phyloP scores from a whole-genome alignment of 2,113 vertebrate genomes.

The Sinocyclocheilus rhinocerous region DNA sequence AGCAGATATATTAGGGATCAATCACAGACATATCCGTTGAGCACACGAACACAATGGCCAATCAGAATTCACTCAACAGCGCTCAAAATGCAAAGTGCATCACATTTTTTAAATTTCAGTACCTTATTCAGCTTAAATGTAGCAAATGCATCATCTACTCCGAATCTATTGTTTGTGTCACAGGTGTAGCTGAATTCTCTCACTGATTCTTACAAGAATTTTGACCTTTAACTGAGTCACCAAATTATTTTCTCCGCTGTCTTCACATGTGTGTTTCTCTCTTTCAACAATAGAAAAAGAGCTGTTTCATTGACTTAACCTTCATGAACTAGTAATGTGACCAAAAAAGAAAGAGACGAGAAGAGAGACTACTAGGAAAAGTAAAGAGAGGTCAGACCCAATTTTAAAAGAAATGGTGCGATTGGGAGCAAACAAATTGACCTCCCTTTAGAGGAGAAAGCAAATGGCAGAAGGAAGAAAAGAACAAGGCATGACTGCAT shows the following conservation, averaged over 20 bases:
- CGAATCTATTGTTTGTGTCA: not conserved
- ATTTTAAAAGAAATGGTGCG: constrained; percentile 12
- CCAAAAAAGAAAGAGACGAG: constrained; percentile 53
- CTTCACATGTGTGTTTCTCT: not conserved
- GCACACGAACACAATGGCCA: too few species aligned
- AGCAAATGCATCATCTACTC: not conserved
- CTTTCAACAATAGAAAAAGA: not conserved
- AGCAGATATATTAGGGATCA: too few species aligned
- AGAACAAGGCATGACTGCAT: constrained; percentile 4
- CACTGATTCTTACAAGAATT: not conserved
- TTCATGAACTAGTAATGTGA: constrained; percentile 35
- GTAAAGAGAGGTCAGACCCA: constrained; percentile 42
- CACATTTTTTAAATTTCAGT: too few species aligned
- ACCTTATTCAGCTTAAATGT: not conserved
- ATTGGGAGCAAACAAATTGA: not conserved
- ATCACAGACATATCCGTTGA: too few species aligned
- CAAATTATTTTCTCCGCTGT: not conserved
- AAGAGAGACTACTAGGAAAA: constrained; percentile 47
- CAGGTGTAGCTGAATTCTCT: not conserved
- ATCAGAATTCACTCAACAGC: too few species aligned
- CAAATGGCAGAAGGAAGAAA: constrained; percentile 53
- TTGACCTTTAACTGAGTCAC: constrained; percentile 6
- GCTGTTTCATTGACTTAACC: constrained; percentile 24
- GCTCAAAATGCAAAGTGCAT: too few species aligned
- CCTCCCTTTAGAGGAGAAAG: constrained; percentile 9